These are phyloP conservation scores for Seriola dumerili DNA, from an alignment of 2,113 vertebrate species.

Conservation along the genomic window DNA sequence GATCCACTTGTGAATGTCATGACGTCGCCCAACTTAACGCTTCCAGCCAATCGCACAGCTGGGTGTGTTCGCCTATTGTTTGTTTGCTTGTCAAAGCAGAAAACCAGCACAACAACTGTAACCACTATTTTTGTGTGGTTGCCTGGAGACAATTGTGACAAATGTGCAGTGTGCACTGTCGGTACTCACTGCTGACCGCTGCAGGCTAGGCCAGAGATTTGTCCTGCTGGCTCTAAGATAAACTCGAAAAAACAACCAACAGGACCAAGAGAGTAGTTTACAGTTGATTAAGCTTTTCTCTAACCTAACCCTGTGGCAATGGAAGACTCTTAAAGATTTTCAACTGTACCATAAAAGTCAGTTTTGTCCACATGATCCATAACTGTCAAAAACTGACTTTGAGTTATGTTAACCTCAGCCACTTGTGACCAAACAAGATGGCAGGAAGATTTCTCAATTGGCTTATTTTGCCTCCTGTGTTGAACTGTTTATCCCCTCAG, in stretches of 20 bases:
- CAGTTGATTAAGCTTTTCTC: conserved; percentile 56
- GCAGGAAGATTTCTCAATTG: conserved; percentile 24
- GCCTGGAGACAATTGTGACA: conserved; percentile 72
- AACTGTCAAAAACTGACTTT: conserved; percentile 49
- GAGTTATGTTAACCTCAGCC: conserved; percentile 42
- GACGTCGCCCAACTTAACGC: neutral
- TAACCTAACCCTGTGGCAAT: conserved; percentile 41
- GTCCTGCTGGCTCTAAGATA: conserved; percentile 64
- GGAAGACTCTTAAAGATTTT: conserved; percentile 45
- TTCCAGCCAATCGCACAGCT: conserved; percentile 6
- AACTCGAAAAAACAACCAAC: conserved; percentile 56
- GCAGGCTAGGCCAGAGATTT: conserved; percentile 50
- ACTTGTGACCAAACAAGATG: conserved; percentile 38
- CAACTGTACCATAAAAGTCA: conserved; percentile 23
- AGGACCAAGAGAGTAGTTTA: conserved; percentile 25
- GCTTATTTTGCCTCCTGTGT: conserved; percentile 27
- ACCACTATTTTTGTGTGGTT: conserved; percentile 60
- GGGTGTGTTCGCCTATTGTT: conserved; percentile 35
- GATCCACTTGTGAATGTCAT: neutral
- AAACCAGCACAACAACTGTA: conserved; percentile 64
- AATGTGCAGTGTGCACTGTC: conserved; percentile 60
- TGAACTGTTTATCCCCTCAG: neutral
- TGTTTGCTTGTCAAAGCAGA: conserved; percentile 63
- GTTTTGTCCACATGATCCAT: conserved; percentile 51
- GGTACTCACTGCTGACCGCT: conserved; percentile 54